Evolutionary conservation across 2,888 invertebrate species (phyloP).

Genomic region (Reticulitermes lucifugus): DNA sequence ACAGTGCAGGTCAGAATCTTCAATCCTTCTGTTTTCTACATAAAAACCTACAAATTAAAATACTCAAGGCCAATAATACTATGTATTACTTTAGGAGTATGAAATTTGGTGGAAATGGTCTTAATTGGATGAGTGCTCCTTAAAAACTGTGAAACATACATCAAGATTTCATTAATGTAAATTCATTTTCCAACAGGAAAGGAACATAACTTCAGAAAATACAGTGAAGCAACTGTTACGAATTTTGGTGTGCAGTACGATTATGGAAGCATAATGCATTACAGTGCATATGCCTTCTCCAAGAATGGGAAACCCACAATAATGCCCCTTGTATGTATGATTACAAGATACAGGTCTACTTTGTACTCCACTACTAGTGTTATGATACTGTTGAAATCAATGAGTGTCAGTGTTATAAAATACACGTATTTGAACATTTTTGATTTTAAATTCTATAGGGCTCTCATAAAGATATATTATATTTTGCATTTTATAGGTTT

Average conservation of each 20-base stretch:
- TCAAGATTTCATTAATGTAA: background rate
- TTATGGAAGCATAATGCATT: slow-evolving; percentile 68
- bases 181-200: slow-evolving; percentile 59
- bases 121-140: background rate
- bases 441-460: background rate
- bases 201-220: slow-evolving; percentile 66
- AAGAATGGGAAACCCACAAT: slow-evolving; percentile 65
- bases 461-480: background rate
- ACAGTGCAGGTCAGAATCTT: background rate
- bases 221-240: slow-evolving; percentile 61
- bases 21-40: background rate
- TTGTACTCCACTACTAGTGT: background rate
- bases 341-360: background rate
- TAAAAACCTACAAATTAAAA: background rate
- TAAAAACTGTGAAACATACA: background rate
- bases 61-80: background rate
- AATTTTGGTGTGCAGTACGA: slow-evolving; percentile 66
- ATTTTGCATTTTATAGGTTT: background rate
- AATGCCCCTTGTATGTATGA: slow-evolving; percentile 60
- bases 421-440: background rate
- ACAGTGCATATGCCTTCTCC: slow-evolving; percentile 66
- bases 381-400: background rate
- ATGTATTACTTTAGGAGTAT: background rate
- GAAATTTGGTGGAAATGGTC: background rate
- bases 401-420: background rate